These are phyloP conservation scores for Aphaenogaster rudis DNA, from an alignment of 1,140 invertebrate species.

Conservation along the genomic window DNA sequence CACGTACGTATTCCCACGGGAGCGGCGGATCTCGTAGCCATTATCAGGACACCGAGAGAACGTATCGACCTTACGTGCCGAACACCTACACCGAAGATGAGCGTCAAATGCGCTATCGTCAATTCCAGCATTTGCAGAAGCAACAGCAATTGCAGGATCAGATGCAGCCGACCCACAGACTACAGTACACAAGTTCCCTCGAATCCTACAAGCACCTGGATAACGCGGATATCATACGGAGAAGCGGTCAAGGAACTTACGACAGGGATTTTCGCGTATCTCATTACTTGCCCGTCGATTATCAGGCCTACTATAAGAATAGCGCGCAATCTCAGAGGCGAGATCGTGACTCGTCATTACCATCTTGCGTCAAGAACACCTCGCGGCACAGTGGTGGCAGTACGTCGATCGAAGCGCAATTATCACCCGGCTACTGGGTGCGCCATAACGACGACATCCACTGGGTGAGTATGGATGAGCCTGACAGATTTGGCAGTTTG, in stretches of 20 bases:
- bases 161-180: slow-evolving; percentile 66
- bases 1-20: slow-evolving; percentile 82
- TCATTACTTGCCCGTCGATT: slow-evolving; percentile 76
- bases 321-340: slow-evolving; percentile 66
- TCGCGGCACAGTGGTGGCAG: slow-evolving; percentile 50
- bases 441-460: slow-evolving; percentile 83
- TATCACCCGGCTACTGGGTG: slow-evolving; percentile 81
- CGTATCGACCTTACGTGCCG: slow-evolving; percentile 78
- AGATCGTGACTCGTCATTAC: slow-evolving; percentile 61
- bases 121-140: slow-evolving; percentile 71
- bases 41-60: slow-evolving; percentile 80
- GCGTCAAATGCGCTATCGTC: slow-evolving; percentile 78
- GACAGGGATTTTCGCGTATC: slow-evolving; percentile 76
- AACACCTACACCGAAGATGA: slow-evolving; percentile 83
- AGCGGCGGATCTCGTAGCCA: slow-evolving; percentile 75
- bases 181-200: slow-evolving; percentile 52
- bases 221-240: slow-evolving; percentile 74
- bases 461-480: slow-evolving; percentile 82
- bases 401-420: slow-evolving; percentile 69
- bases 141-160: slow-evolving; percentile 64
- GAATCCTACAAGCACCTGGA: slow-evolving; percentile 77
- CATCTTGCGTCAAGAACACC: slow-evolving; percentile 45
- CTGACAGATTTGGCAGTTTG: slow-evolving; percentile 89
- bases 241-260: slow-evolving; percentile 70
- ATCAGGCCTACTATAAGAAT: slow-evolving; percentile 71